A percentile compares a stretch with the other conserved stretches of the same genome.
These are phyloP conservation scores for Lethenteron reissneri DNA, from an alignment of 2,113 vertebrate species.

Conservation along the genomic window DNA sequence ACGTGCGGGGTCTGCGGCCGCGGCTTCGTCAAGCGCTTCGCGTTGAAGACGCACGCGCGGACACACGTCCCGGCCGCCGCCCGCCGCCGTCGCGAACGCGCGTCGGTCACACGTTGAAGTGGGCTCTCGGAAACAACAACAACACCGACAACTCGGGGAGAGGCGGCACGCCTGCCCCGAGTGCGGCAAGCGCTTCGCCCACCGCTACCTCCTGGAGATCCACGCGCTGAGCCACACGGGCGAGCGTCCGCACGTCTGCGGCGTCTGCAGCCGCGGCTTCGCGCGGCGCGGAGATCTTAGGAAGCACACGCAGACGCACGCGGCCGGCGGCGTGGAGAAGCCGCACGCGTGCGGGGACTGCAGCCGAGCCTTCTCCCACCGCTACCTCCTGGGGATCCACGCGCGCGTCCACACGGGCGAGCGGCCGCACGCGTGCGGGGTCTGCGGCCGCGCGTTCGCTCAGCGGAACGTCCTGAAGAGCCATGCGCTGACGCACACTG, in stretches of 20 bases:
- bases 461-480: conserved; percentile 20
- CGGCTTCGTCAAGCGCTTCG: too few relatives aligned
- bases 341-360: conserved; percentile 1
- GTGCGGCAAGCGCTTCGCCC: conserved; percentile 99
- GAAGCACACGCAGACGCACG: conserved; percentile 22
- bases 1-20: not conserved
- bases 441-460: conserved; percentile 26
- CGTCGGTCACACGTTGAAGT: too few relatives aligned
- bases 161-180: conserved; percentile 98
- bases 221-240: conserved; percentile 38
- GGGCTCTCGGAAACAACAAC: too few relatives aligned
- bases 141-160: conserved; percentile 20
- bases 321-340: conserved; percentile 15
- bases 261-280: conserved; percentile 24
- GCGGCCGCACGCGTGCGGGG: conserved; percentile 16
- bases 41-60: too few relatives aligned
- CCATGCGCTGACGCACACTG: conserved; percentile 21
- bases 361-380: not conserved
- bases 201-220: conserved; percentile 96
- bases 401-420: conserved; percentile 1
- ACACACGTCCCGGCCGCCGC: too few relatives aligned
- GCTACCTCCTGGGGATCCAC: not conserved
- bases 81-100: too few relatives aligned
- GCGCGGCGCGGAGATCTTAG: conserved; percentile 26
- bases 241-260: conserved; percentile 22